Conservation (phyloP, 2,113 vertebrate genomes). For the Thermophis baileyi region DNA sequence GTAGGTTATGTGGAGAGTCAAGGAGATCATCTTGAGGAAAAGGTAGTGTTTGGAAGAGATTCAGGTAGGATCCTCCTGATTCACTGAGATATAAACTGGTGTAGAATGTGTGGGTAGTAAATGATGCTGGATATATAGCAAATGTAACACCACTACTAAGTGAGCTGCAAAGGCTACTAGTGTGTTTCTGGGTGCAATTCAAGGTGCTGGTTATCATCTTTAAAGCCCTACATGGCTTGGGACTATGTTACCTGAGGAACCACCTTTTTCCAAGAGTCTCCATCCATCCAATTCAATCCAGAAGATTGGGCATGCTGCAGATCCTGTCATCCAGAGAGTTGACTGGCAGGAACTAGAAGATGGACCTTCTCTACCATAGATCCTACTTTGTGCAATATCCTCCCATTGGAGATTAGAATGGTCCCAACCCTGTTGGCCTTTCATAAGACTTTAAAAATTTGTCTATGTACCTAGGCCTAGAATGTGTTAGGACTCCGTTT, state of each 20-base stretch:
- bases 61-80: not conserved
- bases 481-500: not conserved
- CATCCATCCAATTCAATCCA: not conserved
- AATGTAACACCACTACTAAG: not conserved
- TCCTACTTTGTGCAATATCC: not conserved
- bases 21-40: not conserved
- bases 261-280: not conserved
- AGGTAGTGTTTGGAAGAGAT: not conserved
- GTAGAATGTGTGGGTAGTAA: not conserved
- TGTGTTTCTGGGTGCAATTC: not conserved
- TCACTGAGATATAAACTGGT: not conserved
- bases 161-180: not conserved
- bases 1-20: not conserved
- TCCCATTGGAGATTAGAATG: not conserved
- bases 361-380: not conserved
- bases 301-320: not conserved
- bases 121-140: not conserved
- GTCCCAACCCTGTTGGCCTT: not conserved
- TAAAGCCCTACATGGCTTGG: not conserved
- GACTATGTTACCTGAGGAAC: not conserved
- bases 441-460: not conserved
- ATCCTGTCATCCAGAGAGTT: not conserved
- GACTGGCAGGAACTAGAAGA: not conserved
- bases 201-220: not conserved
- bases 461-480: not conserved